Base-by-base conservation (phyloP, 2,797 vertebrate species). In the Synaphobranchus kaupii region DNA sequence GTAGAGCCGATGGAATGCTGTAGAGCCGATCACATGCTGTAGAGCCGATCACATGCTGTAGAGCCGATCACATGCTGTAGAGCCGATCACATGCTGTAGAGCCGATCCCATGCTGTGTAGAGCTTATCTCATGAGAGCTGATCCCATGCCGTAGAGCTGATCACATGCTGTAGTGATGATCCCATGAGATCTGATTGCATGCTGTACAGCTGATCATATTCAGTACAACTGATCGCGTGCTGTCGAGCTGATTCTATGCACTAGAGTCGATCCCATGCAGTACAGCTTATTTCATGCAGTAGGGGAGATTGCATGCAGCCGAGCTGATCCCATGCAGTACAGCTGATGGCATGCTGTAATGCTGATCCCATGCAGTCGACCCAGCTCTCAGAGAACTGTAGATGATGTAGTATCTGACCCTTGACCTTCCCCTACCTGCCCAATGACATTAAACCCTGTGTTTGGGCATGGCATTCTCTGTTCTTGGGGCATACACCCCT, bases 391-490 rank as follows among this genome's bases (percentile, higher is more conserved):
- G 60, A 63, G 20, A 63, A 63, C 60, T 63, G 20, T 63, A 22
- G 20, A 17, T 63, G 25, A 63, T 63, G 20, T 63, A 17, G 60
- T 22, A 63, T 63, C 22, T 63, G 60, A 13, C 31, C 89, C 48
- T 63, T 90, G 84, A 91, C 89, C 91, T 91, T 92, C 90, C 92
- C 94, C 94, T 95, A 95, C 94, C 94, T 88, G 94, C 95, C 95
- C 95, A 94, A 93, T 95, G 95, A 93, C 92, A 91, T 93, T 91
- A 91, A 89, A 86, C 56, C 88, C 89, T 34, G 84, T 56, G 25
- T 73, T 60, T 52, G n/a, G 66, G 44, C n/a, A 83, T 84, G 68
- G 80, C 68, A 50, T 87, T 85, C 31, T 63, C 20, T 63, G 60
- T 63, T 3, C 22, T 22, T 63, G 60, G 22, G 60, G 60, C 25